A percentile compares a stretch with the other conserved stretches of the same genome.
phyloP scores from a whole-genome alignment of 1,140 invertebrate species.

The Meloidogyne floridensis region DNA sequence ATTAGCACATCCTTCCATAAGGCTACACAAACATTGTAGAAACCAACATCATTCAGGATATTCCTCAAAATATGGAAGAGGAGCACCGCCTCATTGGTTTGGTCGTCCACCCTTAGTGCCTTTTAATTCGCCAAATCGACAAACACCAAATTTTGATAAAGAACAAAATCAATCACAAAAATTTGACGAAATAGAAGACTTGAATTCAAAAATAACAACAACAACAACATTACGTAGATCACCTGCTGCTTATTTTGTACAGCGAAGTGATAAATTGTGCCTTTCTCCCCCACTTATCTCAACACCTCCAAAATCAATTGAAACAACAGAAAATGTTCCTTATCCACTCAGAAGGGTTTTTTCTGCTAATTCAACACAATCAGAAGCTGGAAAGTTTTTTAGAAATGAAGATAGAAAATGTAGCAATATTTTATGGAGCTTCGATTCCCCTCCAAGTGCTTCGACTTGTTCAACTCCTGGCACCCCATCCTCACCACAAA shows the following conservation, averaged over 20 bases:
- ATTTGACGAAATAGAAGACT: neutral
- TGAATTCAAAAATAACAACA: neutral
- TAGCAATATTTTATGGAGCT: conserved; percentile 11
- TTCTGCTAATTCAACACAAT: conserved; percentile 18
- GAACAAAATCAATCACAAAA: neutral
- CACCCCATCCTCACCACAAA: conserved; percentile 10
- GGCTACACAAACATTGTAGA: neutral
- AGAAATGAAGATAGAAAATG: neutral
- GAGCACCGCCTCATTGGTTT: conserved; percentile 18
- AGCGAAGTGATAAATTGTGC: conserved; percentile 1
- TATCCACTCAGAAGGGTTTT: conserved; percentile 26
- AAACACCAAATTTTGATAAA: neutral
- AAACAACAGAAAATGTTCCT: neutral
- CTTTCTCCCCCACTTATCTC: conserved; percentile 5
- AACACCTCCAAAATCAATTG: conserved; percentile 8
- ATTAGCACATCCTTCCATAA: conserved; percentile 11
- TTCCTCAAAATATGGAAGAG: neutral
- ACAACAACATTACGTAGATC: conserved; percentile 4
- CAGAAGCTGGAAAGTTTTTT: neutral
- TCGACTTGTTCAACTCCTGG: neutral
- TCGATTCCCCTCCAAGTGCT: conserved; percentile 5
- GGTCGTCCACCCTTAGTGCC: conserved; percentile 1
- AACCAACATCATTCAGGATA: neutral
- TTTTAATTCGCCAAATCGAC: neutral
- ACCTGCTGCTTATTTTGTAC: neutral